These are phyloP conservation scores for Drosophila kepulauana DNA, from an alignment of 1,140 invertebrate species.

Conservation along the genomic window DNA sequence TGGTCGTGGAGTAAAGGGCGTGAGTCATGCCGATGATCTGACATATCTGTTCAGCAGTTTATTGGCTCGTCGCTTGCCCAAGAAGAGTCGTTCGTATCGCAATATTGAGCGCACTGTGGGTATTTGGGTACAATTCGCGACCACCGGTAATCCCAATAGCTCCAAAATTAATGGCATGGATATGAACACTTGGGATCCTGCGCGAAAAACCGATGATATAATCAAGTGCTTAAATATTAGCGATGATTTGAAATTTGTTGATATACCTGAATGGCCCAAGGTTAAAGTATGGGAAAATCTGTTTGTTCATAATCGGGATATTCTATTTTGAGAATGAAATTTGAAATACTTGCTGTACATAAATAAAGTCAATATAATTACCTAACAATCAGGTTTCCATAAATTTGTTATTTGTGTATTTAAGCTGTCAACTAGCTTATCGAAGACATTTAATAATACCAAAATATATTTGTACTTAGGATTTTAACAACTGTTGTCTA, in stretches of 20 bases:
- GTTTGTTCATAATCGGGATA: conserved; percentile 59
- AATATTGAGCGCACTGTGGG: conserved; percentile 80
- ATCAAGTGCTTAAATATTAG: conserved; percentile 85
- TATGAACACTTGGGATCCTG: conserved; percentile 67
- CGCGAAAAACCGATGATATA: conserved; percentile 64
- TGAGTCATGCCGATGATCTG: conserved; percentile 88
- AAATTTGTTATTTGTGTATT: neutral
- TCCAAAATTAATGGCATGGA: conserved; percentile 77
- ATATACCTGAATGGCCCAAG: conserved; percentile 84
- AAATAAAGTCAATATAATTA: conserved; percentile 1
- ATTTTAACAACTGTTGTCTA: conserved; percentile 18
- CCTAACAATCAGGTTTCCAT: conserved; percentile 14
- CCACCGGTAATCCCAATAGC: conserved; percentile 81
- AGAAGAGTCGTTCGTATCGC: conserved; percentile 75
- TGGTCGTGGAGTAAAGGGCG: conserved; percentile 81
- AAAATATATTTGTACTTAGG: conserved; percentile 26
- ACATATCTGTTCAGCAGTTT: conserved; percentile 87
- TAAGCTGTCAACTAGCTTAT: conserved; percentile 21
- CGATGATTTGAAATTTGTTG: conserved; percentile 78
- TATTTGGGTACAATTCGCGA: conserved; percentile 85
- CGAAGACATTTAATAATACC: conserved; percentile 12
- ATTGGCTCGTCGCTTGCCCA: conserved; percentile 82
- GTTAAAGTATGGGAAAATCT: conserved; percentile 84
- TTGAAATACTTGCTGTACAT: conserved; percentile 34
- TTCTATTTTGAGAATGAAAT: conserved; percentile 51